Conservation (phyloP, 2,797 vertebrate genomes). For the Capromys pilorides region DNA sequence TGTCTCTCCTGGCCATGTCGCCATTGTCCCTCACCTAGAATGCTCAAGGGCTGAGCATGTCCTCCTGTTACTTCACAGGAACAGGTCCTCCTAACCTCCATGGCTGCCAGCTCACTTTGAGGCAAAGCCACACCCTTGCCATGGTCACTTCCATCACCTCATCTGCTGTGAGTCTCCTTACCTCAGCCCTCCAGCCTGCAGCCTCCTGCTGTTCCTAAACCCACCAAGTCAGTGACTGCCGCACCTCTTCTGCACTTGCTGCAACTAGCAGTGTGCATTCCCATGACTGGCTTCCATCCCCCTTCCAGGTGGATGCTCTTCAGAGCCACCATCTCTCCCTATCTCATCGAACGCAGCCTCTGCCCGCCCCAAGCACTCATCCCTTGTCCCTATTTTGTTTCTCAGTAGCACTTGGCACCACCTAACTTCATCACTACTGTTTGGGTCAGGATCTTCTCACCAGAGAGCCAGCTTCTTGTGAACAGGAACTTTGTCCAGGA, state of each 20-base stretch:
- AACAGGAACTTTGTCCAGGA: neutral
- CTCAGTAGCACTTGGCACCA: no score
- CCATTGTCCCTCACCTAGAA: neutral
- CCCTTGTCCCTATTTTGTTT: neutral
- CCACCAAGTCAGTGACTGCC: neutral
- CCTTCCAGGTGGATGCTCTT: neutral
- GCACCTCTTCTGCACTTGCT: neutral
- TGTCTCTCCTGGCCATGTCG: neutral
- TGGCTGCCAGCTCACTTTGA: neutral
- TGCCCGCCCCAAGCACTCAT: accelerated
- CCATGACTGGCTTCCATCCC: neutral
- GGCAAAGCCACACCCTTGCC: neutral
- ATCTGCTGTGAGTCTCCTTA: neutral
- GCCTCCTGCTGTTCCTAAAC: neutral
- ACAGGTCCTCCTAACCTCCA: neutral
- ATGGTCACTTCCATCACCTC: neutral
- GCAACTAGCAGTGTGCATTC: neutral
- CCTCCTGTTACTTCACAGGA: neutral
- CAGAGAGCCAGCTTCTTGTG: neutral
- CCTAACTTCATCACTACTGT: neutral
- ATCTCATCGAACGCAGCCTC: neutral
- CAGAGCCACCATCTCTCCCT: accelerated
- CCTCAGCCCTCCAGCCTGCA: no score
- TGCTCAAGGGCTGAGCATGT: neutral
- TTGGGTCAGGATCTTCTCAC: neutral